phyloP scores from a whole-genome alignment of 1,140 invertebrate genomes.

The Hylyphantes graminicola region DNA sequence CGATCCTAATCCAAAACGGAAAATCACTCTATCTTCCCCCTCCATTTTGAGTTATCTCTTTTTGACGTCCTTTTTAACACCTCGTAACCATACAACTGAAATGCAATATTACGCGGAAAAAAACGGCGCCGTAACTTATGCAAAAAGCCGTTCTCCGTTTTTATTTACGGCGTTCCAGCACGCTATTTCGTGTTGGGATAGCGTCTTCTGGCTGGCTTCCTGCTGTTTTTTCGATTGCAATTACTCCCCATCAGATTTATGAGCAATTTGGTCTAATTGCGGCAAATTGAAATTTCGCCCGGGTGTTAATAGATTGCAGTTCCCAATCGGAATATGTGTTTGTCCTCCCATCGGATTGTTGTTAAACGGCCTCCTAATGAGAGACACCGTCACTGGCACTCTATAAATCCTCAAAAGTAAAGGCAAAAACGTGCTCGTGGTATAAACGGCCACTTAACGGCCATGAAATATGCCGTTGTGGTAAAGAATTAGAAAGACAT shows the following conservation, averaged over 20 bases:
- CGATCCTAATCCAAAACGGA: conserved; percentile 29
- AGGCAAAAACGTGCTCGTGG: conserved; percentile 17
- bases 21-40: conserved; percentile 22
- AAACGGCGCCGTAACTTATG: conserved; percentile 45
- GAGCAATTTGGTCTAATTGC: conserved; percentile 46
- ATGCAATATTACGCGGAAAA: conserved; percentile 25
- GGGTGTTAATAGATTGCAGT: conserved; percentile 25
- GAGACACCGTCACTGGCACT: conserved; percentile 20
- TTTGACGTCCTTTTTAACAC: conserved; percentile 43
- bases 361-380: conserved; percentile 8
- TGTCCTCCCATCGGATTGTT: not conserved
- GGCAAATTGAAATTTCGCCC: conserved; percentile 39
- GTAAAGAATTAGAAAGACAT: conserved; percentile 4
- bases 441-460: conserved; percentile 19
- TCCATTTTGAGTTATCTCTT: conserved; percentile 30
- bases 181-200: conserved; percentile 49
- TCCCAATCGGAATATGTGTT: not conserved
- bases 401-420: conserved; percentile 16
- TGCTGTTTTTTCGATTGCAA: conserved; percentile 22
- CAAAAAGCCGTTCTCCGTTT: conserved; percentile 43
- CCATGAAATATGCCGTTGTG: not conserved
- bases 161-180: conserved; percentile 48
- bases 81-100: conserved; percentile 44
- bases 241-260: conserved; percentile 33
- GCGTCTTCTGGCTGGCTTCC: conserved; percentile 30